Base-by-base conservation (phyloP, 2,113 vertebrate genomes). In the Sander vitreus region DNA sequence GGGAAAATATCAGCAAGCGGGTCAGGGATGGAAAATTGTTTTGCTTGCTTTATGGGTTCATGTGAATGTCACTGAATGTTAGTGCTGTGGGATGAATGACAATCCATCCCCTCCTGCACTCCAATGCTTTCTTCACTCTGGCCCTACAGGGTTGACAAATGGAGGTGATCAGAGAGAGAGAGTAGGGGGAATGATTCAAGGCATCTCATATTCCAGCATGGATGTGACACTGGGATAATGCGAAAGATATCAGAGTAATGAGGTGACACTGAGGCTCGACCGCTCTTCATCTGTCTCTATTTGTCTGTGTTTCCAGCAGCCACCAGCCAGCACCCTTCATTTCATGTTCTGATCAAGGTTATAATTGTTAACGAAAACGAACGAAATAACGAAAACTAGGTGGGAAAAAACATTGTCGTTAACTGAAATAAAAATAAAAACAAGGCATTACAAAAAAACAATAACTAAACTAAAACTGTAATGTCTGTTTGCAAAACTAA, bases 171-270 rank as follows among this genome's bases (percentile, higher is more conserved):
- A 53, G 66, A 60, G 54, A 53, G 66, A 60, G 54, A 50, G 63
- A 30, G 59, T 54, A 58, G 53, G 65, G 73, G 50, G 9, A 70
- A 74, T 78, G 69, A 88, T 83, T 25, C 79, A 25, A 71, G 48
- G 54, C 25, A 10, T 70, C 66, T 77, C 76, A 84, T 82, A 78
- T 78, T 72, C 55, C 60, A n/a, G 39, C 11, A 9, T 18, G 11
- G 63, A 65, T 72, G 76, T 76, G 73, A 83, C 84, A 59, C 69
- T 63, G 65, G 59, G 81, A 88, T 81, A 76, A 90, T 75, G 60
- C 53, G 65, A 80, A 68, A 83, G 69, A 73, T 59, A 73, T 81
- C 66, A 81, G 53, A 75, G 62, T 72, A 81, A 88, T 81, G 78
- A 84, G 70, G 65, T 77, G 80, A 74, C 54, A 21, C 79, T 11